Percentiles rank a stretch among this genome's conserved stretches.
phyloP scores from a whole-genome alignment of 2,113 vertebrate genomes.

The Chaetura pelagica region DNA sequence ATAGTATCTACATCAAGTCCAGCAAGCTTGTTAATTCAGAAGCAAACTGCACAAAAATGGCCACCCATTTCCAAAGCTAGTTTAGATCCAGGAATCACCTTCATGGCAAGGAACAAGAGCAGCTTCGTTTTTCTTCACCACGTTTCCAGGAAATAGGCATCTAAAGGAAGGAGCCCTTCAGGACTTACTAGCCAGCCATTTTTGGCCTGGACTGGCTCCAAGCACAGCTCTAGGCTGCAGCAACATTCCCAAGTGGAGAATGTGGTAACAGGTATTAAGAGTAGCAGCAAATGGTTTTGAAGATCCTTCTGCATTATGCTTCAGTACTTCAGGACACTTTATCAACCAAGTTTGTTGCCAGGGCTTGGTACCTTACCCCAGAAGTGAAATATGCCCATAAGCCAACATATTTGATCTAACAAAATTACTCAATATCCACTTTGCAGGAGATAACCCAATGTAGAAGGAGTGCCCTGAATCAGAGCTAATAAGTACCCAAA shows the following conservation, averaged over 20 bases:
- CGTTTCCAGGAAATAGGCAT: not conserved
- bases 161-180: not conserved
- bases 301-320: not conserved
- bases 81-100: not conserved
- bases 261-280: not conserved
- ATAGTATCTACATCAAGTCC: not conserved
- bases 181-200: not conserved
- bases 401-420: not conserved
- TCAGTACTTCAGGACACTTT: not conserved
- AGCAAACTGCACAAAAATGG: not conserved
- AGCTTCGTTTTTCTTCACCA: not conserved
- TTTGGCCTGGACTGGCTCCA: not conserved
- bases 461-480: not conserved
- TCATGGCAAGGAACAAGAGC: not conserved
- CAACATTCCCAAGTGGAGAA: not conserved
- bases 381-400: not conserved
- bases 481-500: not conserved
- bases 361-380: not conserved
- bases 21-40: not conserved
- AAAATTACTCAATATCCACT: not conserved
- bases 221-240: not conserved
- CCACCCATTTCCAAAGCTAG: not conserved
- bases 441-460: not conserved
- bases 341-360: not conserved
- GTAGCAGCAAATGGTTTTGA: fast-evolving